Evolutionary conservation across 2,888 invertebrate species (phyloP), one percentile per base, ranked within the genome.

Genomic region (Mimachlamys varia): DNA sequence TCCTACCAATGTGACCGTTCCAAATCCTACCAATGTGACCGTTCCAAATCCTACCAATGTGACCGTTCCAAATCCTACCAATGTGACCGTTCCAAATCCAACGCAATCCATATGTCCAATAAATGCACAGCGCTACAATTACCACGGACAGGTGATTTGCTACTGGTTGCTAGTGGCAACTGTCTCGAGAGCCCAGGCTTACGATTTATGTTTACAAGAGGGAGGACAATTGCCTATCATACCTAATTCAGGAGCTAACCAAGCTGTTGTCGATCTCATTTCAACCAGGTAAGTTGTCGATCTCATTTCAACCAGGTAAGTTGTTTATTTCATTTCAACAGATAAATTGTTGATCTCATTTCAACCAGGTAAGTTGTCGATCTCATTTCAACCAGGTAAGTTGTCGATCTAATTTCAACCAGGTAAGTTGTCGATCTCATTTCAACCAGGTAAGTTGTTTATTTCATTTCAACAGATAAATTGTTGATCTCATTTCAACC

Each of bases 211-310:
- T 33, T 12, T 27, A 33, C 76, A 76, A 13, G 0, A 27, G 19
- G 76, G 76, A 76, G 76, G 76, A 12, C 76, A 76, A 12, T 27
- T 76, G 27, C 76, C 76, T 27, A 76, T 76, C 76, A 76, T 76
- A 27, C 76, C 76, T 15, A 33, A 76, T 12, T 5, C 76, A 27
- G 76, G 2, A 0, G 76, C 76, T 13, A 76, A 76, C 27, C 10
- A 27, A 12, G 76, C 33, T 33, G 76, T 76, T 27, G 15, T 12
- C 7, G 17, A 33, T 33, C 33, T 76, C 2, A 76, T 76, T 5
- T 10, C 76, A 33, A 7, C 27, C 27, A 33, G 76, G 76, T 76
- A 76, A 76, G 62, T 17, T 4, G 27, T n/a, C 62, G 4, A 58
- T 22, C 4, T 15, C 19, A 58, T 17, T 17, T 58, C 58, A n/a